A percentile compares a stretch with the other conserved stretches of the same genome.
These are phyloP conservation scores for Antennarius maculatus DNA, from an alignment of 2,797 vertebrate species.

Conservation along the genomic window DNA sequence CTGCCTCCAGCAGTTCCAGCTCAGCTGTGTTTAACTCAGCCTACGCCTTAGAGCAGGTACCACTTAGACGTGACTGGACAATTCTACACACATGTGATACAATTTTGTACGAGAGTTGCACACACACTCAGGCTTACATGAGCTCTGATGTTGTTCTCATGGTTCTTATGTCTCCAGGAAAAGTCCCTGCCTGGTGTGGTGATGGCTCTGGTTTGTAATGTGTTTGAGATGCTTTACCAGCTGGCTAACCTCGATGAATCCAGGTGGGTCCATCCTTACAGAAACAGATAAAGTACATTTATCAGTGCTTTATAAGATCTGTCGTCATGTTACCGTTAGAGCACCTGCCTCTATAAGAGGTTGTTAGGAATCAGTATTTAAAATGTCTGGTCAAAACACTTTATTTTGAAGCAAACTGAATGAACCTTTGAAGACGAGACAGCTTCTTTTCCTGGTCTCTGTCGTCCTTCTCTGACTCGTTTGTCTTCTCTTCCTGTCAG, in stretches of 20 bases:
- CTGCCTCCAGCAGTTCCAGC: conserved; percentile 90
- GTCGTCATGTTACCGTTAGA: neutral
- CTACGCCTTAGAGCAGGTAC: conserved; percentile 96
- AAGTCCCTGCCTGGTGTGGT: conserved; percentile 98
- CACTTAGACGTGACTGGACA: neutral
- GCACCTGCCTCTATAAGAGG: neutral
- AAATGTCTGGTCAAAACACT: too few relatives aligned
- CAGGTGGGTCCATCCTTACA: conserved; percentile 75
- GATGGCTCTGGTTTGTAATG: conserved; percentile 98
- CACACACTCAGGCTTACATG: neutral
- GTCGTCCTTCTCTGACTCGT: too few relatives aligned
- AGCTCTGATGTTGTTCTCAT: conserved; percentile 3
- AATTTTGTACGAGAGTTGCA: neutral
- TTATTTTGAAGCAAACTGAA: too few relatives aligned
- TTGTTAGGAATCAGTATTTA: too few relatives aligned
- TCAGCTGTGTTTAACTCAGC: conserved; percentile 91
- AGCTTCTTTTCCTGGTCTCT: too few relatives aligned
- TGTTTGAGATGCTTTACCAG: conserved; percentile 99
- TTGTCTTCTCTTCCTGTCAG: too few relatives aligned
- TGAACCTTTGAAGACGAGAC: too few relatives aligned
- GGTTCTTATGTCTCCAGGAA: conserved; percentile 82
- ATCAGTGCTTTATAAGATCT: neutral
- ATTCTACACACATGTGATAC: too few relatives aligned
- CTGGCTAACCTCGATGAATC: conserved; percentile 97
- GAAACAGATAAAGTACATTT: neutral